These are phyloP conservation scores for Channa maculata DNA, from an alignment of 2,113 vertebrate species.

Conservation along the genomic window DNA sequence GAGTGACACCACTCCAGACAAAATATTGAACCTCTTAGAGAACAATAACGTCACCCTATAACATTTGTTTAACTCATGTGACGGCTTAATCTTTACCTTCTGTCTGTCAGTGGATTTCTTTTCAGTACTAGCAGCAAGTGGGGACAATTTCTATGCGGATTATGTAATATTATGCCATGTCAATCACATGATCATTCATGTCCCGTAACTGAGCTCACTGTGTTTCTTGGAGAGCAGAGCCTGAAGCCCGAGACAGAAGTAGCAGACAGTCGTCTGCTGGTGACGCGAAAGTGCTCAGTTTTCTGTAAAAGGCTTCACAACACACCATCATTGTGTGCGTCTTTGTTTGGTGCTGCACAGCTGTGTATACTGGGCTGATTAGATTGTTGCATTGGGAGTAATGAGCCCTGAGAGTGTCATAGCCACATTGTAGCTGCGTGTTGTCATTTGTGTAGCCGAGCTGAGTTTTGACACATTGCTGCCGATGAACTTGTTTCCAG, in stretches of 20 bases:
- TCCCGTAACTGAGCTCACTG: background rate
- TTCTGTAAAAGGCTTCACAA: conserved; percentile 11
- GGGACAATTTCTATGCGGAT: conserved; percentile 8
- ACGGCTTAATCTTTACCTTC: background rate
- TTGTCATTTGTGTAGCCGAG: conserved; percentile 22
- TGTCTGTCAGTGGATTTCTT: background rate
- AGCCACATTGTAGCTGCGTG: conserved; percentile 30
- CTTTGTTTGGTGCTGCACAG: conserved; percentile 54
- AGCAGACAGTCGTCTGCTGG: conserved; percentile 11
- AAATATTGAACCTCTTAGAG: conserved; percentile 1
- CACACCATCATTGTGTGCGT: conserved; percentile 31
- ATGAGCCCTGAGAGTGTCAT: conserved; percentile 11
- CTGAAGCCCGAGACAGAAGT: background rate
- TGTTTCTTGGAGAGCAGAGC: background rate
- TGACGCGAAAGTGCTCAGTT: conserved; percentile 9
- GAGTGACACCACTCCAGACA: conserved; percentile 26
- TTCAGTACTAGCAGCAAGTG: background rate
- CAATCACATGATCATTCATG: conserved; percentile 20
- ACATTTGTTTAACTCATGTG: background rate
- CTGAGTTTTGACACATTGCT: conserved; percentile 28
- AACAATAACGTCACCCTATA: conserved; percentile 1
- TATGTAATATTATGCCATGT: conserved; percentile 40
- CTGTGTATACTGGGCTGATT: conserved; percentile 47
- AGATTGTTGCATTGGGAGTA: background rate
- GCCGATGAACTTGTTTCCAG: conserved; percentile 47